Evolutionary conservation across 2,888 invertebrate species (phyloP).

Genomic region (Lymantria dispar): DNA sequence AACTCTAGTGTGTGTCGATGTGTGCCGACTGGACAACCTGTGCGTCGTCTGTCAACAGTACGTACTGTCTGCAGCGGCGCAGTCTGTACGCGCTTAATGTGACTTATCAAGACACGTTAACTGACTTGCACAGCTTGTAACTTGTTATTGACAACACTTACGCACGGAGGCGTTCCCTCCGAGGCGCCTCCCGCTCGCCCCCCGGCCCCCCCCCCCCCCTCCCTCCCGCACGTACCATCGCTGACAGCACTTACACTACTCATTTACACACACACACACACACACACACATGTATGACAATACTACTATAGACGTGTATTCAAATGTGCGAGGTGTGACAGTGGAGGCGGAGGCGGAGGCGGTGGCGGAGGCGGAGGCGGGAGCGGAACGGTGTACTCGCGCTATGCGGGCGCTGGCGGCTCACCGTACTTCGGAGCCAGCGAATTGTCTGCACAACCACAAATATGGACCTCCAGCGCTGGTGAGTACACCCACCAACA

Average conservation of each 20-base stretch:
- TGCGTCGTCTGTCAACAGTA: too few species aligned
- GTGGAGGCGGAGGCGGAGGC: constrained; percentile 37
- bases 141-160: too few species aligned
- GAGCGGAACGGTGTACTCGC: constrained; percentile 51
- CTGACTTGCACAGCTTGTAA: too few species aligned
- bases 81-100: too few species aligned
- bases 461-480: constrained; percentile 60
- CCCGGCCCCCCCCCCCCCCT: too few species aligned
- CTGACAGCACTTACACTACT: constrained; percentile 11
- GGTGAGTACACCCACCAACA: constrained; percentile 42
- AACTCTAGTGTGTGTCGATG: too few species aligned
- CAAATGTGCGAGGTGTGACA: constrained; percentile 2
- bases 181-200: too few species aligned
- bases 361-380: constrained; percentile 42
- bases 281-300: background rate
- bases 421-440: constrained; percentile 64
- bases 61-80: too few species aligned
- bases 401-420: constrained; percentile 46
- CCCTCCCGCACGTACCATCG: too few species aligned
- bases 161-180: too few species aligned
- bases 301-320: background rate
- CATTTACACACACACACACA: constrained; percentile 25
- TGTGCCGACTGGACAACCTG: too few species aligned
- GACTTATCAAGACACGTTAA: too few species aligned
- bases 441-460: constrained; percentile 48